phyloP scores from a whole-genome alignment of 1,140 invertebrate genomes.

The Drosophila pseudoananassae region DNA sequence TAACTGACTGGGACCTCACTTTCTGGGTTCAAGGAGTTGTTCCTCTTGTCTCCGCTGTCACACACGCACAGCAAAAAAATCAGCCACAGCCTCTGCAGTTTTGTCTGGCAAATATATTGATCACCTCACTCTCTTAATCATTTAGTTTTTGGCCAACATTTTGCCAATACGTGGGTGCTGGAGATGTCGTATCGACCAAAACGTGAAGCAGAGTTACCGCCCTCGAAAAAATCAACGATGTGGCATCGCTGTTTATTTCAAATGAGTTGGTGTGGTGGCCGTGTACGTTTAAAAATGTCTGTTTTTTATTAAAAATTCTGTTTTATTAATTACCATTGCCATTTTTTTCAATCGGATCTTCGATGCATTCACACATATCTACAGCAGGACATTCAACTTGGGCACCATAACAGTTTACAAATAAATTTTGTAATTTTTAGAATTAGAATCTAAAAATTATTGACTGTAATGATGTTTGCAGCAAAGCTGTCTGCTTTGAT shows the following conservation, averaged over 20 bases:
- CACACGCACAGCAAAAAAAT: slow-evolving; percentile 37
- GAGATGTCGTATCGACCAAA: neutral
- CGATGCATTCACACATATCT: neutral
- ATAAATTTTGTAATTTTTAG: neutral
- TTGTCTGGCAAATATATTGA: slow-evolving; percentile 22
- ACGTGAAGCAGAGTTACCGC: neutral
- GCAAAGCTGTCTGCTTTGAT: neutral
- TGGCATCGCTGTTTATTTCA: neutral
- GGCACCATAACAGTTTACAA: neutral
- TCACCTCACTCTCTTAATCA: neutral
- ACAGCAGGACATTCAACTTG: neutral
- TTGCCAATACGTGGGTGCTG: slow-evolving; percentile 1
- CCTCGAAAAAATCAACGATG: neutral
- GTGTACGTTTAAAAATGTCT: neutral
- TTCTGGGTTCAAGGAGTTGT: slow-evolving; percentile 5
- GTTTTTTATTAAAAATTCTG: neutral
- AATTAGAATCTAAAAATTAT: neutral
- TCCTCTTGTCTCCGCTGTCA: slow-evolving; percentile 21
- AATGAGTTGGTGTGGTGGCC: neutral
- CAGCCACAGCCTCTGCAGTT: slow-evolving; percentile 22
- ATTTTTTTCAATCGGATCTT: neutral
- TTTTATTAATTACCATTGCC: neutral
- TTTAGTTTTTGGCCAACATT: slow-evolving; percentile 3
- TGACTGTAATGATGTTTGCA: neutral
- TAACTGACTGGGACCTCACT: slow-evolving; percentile 15